Evolutionary conservation across 2,888 invertebrate genomes (phyloP).

Genomic region (Diplolepis rosae): DNA sequence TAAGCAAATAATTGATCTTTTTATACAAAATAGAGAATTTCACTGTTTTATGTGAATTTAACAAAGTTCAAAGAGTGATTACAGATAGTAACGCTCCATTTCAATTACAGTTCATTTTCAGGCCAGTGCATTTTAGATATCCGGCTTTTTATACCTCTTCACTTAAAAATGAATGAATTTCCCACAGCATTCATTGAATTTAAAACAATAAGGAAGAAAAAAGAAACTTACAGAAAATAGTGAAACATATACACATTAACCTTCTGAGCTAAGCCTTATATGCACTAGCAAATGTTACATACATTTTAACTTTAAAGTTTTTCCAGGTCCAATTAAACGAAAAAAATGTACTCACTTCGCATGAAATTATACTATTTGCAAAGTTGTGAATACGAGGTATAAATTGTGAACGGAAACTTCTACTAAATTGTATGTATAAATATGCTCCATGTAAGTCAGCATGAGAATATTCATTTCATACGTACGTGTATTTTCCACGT

Average conservation of each 20-base stretch:
- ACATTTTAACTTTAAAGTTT: not conserved
- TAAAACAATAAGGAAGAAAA: too few species aligned
- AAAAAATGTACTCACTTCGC: not conserved
- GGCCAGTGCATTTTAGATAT: not conserved
- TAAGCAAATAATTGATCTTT: too few species aligned
- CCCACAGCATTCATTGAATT: too few species aligned
- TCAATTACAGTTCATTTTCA: not conserved
- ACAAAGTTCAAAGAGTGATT: slow-evolving; percentile 50
- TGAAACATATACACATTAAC: too few species aligned
- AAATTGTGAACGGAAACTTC: slow-evolving; percentile 11
- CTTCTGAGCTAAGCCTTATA: too few species aligned
- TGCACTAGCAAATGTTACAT: not conserved
- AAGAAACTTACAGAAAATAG: not conserved
- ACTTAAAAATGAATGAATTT: too few species aligned
- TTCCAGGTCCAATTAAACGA: not conserved
- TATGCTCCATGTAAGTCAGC: not conserved
- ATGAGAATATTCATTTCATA: not conserved
- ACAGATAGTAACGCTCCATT: slow-evolving; percentile 43
- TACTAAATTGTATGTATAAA: not conserved
- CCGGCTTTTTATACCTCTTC: too few species aligned
- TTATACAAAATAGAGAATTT: not conserved
- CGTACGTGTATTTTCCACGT: not conserved
- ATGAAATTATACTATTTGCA: not conserved
- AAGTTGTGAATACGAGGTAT: not conserved
- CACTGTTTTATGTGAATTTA: not conserved